phyloP scores from a whole-genome alignment of 2,797 vertebrate species.

The Choloepus didactylus region DNA sequence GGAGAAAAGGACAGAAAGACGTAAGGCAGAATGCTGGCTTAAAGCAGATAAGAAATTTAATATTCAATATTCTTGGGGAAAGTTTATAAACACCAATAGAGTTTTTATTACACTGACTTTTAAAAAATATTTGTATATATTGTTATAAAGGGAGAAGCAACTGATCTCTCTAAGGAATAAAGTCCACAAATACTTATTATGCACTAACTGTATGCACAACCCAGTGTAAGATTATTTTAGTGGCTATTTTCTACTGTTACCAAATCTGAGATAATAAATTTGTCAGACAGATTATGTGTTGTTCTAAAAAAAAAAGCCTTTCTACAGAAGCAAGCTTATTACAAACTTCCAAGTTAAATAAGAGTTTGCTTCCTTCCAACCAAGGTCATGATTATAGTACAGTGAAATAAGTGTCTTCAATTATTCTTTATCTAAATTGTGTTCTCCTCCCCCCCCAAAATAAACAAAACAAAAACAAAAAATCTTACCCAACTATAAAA shows the following conservation, averaged over 20 bases:
- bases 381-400: conserved; percentile 60
- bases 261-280: conserved; percentile 64
- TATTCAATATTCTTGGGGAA: background rate
- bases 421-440: conserved; percentile 67
- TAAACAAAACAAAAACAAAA: background rate
- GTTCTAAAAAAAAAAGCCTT: conserved; percentile 71
- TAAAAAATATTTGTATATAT: background rate
- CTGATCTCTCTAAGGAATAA: background rate
- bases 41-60: background rate
- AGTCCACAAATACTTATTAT: background rate
- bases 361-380: conserved; percentile 53
- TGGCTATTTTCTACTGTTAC: conserved; percentile 56
- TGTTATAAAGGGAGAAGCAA: conserved; percentile 30
- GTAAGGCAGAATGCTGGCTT: background rate
- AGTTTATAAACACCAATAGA: background rate
- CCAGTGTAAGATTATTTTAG: background rate
- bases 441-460: background rate
- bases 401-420: conserved; percentile 54
- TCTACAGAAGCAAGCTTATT: conserved; percentile 62
- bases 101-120: background rate
- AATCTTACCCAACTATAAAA: conserved; percentile 15
- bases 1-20: background rate
- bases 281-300: conserved; percentile 66
- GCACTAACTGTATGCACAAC: background rate
- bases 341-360: background rate